phyloP scores from a whole-genome alignment of 2,888 invertebrate species.

The Coenonympha arcania region DNA sequence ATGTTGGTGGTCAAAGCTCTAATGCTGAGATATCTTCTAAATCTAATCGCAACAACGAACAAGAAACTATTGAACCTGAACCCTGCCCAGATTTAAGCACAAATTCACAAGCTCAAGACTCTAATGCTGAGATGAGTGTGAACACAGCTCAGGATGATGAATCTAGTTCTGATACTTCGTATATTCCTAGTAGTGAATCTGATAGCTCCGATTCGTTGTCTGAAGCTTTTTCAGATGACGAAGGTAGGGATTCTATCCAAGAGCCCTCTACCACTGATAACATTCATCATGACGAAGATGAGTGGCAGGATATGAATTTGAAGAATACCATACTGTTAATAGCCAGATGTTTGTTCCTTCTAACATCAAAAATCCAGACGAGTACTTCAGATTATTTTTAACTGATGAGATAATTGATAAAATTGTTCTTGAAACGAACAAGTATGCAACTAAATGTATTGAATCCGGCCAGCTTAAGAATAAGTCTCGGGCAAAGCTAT shows the following conservation, averaged over 20 bases:
- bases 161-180: neutral
- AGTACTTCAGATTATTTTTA: neutral
- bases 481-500: too few species aligned
- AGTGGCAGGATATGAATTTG: neutral
- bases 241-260: neutral
- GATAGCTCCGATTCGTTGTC: neutral
- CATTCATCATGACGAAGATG: neutral
- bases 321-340: neutral
- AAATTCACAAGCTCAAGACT: neutral
- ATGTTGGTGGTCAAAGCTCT: too few species aligned
- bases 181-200: neutral
- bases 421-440: neutral
- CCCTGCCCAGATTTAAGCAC: neutral
- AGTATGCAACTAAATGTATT: neutral
- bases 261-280: neutral
- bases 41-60: neutral
- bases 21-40: too few species aligned
- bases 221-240: neutral
- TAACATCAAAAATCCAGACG: neutral
- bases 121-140: neutral
- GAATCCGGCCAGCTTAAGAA: too few species aligned
- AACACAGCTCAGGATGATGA: neutral
- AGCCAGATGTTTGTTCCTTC: neutral
- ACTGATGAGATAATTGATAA: neutral
- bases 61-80: neutral